Percentiles rank a stretch among this genome's conserved stretches.
These are phyloP conservation scores for Miltochrista miniata DNA, from an alignment of 2,888 invertebrate species.

Conservation along the genomic window DNA sequence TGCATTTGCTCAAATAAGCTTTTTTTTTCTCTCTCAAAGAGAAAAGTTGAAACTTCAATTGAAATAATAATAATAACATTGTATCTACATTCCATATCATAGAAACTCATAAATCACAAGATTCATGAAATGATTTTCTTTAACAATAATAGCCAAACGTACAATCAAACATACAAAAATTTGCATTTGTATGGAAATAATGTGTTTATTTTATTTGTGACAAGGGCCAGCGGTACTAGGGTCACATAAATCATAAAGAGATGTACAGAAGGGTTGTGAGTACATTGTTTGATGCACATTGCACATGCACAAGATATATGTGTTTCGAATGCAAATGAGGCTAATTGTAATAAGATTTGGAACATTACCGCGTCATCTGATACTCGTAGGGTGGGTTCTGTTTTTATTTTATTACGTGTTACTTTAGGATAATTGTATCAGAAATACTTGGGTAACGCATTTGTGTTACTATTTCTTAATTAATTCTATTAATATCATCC, in stretches of 20 bases:
- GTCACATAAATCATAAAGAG: constrained; percentile 73
- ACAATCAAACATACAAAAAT: constrained; percentile 46
- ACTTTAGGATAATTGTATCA: constrained; percentile 20
- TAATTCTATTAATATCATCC: background rate
- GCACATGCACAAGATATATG: constrained; percentile 73
- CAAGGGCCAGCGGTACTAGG: constrained; percentile 57
- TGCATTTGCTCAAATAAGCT: too few relatives aligned
- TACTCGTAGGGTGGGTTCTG: constrained; percentile 31
- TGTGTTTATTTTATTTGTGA: constrained; percentile 58
- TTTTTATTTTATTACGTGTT: constrained; percentile 43
- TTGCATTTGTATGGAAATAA: constrained; percentile 65
- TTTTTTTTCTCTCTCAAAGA: too few relatives aligned
- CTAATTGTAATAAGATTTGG: constrained; percentile 79
- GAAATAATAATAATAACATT: too few relatives aligned
- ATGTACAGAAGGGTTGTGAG: constrained; percentile 55
- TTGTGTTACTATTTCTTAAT: constrained; percentile 5
- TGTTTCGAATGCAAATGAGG: constrained; percentile 71
- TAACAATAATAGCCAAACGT: constrained; percentile 35
- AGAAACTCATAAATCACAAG: constrained; percentile 33
- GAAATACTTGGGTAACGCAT: constrained; percentile 10
- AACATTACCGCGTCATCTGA: constrained; percentile 43
- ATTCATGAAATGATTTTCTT: constrained; percentile 26
- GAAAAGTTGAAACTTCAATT: too few relatives aligned
- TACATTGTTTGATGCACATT: constrained; percentile 45
- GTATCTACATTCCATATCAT: constrained; percentile 17